A percentile compares a stretch with the other conserved stretches of the same genome.
These are phyloP conservation scores for Chrysochloris asiatica DNA, from an alignment of 2,113 vertebrate species.

Conservation along the genomic window DNA sequence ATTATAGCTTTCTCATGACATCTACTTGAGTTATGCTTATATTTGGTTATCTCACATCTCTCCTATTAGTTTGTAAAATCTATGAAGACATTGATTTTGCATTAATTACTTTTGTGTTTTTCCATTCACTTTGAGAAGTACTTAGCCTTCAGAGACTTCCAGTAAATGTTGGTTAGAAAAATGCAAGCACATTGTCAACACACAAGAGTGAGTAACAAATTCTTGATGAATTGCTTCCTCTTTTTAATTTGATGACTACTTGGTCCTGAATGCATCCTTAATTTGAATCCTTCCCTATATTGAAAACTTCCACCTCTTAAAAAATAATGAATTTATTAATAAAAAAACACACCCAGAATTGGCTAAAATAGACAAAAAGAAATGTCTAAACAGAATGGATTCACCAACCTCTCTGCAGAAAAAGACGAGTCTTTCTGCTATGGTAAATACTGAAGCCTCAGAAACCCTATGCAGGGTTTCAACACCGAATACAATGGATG, in stretches of 20 bases:
- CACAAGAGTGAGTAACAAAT: neutral
- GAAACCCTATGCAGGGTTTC: no score
- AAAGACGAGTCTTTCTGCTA: no score
- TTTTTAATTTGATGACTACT: neutral
- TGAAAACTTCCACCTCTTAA: neutral
- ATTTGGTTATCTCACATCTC: neutral
- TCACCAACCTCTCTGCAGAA: neutral
- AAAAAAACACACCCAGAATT: neutral
- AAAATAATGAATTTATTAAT: conserved; percentile 20
- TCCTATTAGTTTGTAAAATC: neutral
- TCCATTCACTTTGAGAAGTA: neutral
- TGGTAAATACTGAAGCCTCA: no score
- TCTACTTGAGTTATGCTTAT: neutral
- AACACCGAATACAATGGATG: neutral
- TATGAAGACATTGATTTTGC: neutral
- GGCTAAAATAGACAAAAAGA: neutral
- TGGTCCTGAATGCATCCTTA: neutral
- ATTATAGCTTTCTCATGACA: neutral
- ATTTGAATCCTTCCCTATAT: neutral
- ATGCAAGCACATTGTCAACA: neutral
- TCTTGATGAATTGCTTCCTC: neutral
- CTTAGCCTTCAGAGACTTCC: neutral
- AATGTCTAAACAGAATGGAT: neutral
- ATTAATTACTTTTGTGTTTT: conserved; percentile 10
- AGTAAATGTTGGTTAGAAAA: neutral